A percentile compares a stretch with the other conserved stretches of the same genome.
phyloP scores from a whole-genome alignment of 2,888 invertebrate species.

The Brenthis daphne region DNA sequence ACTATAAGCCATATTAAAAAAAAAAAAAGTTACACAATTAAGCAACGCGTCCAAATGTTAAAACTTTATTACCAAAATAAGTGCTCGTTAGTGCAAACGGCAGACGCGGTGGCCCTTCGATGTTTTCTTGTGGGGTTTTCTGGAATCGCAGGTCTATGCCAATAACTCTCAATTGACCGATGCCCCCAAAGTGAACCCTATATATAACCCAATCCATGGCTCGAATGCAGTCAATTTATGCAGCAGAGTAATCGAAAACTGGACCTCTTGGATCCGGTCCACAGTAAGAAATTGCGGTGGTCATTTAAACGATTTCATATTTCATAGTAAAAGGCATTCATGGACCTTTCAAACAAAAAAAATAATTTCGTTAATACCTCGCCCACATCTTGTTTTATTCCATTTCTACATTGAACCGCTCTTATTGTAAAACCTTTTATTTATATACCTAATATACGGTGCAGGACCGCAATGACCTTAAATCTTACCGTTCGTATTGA shows the following conservation, averaged over 20 bases:
- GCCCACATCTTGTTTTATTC: neutral
- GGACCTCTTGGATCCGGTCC: too few relatives aligned
- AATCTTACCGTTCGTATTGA: too few relatives aligned
- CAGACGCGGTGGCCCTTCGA: constrained; percentile 47
- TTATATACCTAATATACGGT: too few relatives aligned
- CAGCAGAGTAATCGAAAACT: too few relatives aligned
- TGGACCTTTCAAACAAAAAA: constrained; percentile 33
- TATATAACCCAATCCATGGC: constrained; percentile 45
- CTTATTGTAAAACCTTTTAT: too few relatives aligned
- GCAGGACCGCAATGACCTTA: too few relatives aligned
- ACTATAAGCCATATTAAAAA: too few relatives aligned
- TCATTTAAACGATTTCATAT: too few relatives aligned
- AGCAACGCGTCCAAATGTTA: constrained; percentile 25
- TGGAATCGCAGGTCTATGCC: constrained; percentile 45
- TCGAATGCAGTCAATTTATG: constrained; percentile 47
- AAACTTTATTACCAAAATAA: too few relatives aligned
- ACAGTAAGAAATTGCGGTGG: too few relatives aligned
- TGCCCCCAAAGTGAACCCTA: constrained; percentile 43
- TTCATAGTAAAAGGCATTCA: constrained; percentile 13
- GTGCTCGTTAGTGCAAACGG: constrained; percentile 45
- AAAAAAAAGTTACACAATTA: too few relatives aligned
- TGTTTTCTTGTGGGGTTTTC: constrained; percentile 41
- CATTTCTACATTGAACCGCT: too few relatives aligned
- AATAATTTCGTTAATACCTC: constrained; percentile 21
- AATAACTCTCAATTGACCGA: neutral